Conservation (phyloP, 2,888 invertebrate genomes). For the Biston betularia region DNA sequence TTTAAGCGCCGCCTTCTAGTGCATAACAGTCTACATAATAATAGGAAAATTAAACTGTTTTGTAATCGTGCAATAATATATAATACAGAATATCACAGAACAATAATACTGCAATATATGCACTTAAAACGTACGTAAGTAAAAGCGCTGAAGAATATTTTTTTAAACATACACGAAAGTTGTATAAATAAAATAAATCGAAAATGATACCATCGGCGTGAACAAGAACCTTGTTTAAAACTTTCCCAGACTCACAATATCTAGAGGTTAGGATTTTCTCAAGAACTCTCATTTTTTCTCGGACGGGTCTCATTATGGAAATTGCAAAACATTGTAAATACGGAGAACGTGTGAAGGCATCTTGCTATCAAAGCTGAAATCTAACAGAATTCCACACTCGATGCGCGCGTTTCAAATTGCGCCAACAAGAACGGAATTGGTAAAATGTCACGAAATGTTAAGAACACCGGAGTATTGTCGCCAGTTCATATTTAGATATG, state of each 20-base stretch:
- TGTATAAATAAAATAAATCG: slow-evolving; percentile 12
- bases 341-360: slow-evolving; percentile 38
- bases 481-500: slow-evolving; percentile 50
- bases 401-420: slow-evolving; percentile 42
- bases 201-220: slow-evolving; percentile 20
- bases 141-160: not conserved
- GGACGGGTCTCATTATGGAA: slow-evolving; percentile 44
- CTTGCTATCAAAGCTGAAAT: slow-evolving; percentile 47
- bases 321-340: slow-evolving; percentile 43
- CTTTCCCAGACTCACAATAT: slow-evolving; percentile 32
- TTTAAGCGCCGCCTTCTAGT: no score
- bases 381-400: slow-evolving; percentile 42
- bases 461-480: slow-evolving; percentile 36
- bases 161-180: not conserved
- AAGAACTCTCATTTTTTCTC: slow-evolving; percentile 46
- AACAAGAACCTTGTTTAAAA: slow-evolving; percentile 28
- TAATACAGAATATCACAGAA: no score
- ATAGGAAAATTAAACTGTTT: no score
- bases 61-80: no score
- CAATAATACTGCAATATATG: no score
- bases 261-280: slow-evolving; percentile 37
- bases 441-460: slow-evolving; percentile 42
- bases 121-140: no score
- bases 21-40: no score
- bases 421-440: slow-evolving; percentile 38